Percentiles rank a stretch among this genome's conserved stretches.
Conservation (phyloP, 2,888 invertebrate species). For the Pecten maximus region DNA sequence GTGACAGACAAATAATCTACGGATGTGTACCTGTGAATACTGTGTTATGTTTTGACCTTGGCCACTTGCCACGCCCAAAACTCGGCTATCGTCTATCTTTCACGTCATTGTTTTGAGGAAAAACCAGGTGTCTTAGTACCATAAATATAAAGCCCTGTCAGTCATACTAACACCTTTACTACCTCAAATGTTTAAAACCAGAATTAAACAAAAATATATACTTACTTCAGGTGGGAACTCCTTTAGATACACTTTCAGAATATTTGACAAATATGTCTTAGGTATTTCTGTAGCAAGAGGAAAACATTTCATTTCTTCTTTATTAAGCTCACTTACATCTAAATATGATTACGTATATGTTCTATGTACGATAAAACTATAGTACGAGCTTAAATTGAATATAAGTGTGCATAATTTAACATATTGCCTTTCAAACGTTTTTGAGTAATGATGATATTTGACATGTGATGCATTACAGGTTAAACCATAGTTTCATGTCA, state of each 20-base stretch:
- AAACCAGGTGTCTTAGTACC: background rate
- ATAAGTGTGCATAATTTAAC: background rate
- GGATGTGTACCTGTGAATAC: conserved; percentile 14
- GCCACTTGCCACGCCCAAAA: background rate
- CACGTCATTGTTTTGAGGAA: conserved; percentile 10
- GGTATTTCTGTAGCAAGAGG: too few species aligned
- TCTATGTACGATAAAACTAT: background rate
- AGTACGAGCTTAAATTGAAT: background rate
- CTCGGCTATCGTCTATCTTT: background rate
- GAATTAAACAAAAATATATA: background rate
- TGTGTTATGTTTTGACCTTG: background rate
- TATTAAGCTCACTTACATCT: background rate
- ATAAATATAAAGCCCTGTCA: background rate
- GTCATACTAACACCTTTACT: background rate
- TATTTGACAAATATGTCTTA: too few species aligned
- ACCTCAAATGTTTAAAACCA: background rate
- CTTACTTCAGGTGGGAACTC: too few species aligned
- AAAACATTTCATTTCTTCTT: background rate
- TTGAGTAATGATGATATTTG: background rate
- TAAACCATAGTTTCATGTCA: background rate
- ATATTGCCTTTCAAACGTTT: background rate
- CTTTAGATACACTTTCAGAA: too few species aligned
- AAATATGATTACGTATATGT: background rate
- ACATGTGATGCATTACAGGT: background rate
- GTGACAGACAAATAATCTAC: background rate